Evolutionary conservation across 53 echinoderm and acorn worm species (phyloP).

Genomic region (Paelopatides confundens): DNA sequence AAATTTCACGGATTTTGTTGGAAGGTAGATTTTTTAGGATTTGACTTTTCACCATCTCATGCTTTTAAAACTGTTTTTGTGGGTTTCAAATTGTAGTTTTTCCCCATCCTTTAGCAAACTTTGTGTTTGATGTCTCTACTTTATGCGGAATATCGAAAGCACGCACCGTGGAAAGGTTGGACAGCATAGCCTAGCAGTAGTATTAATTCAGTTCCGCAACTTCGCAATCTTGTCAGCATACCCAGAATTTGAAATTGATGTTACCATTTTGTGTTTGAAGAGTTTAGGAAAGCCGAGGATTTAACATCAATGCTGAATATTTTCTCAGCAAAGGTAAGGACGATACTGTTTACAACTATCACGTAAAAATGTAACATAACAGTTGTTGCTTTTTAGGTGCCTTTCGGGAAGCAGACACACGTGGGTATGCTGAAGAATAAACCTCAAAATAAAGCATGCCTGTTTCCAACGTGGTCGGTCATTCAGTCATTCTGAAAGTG

Average conservation of each 20-base stretch:
- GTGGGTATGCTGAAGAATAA: too few relatives aligned
- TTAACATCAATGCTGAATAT: slow-evolving; percentile 2
- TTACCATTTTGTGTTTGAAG: slow-evolving; percentile 32
- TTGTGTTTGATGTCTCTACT: slow-evolving; percentile 35
- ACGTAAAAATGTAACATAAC: too few relatives aligned
- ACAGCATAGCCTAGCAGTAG: slow-evolving; percentile 24
- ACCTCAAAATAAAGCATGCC: too few relatives aligned
- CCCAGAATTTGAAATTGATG: background rate
- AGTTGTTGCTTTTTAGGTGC: too few relatives aligned
- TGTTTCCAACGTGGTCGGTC: too few relatives aligned
- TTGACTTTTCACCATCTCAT: slow-evolving; percentile 54
- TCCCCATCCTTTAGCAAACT: slow-evolving; percentile 42
- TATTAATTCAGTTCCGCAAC: slow-evolving; percentile 8
- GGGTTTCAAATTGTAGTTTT: slow-evolving; percentile 53
- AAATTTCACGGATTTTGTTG: slow-evolving; percentile 62
- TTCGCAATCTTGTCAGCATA: slow-evolving; percentile 8
- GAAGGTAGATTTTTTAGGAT: slow-evolving; percentile 53
- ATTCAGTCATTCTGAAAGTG: too few relatives aligned
- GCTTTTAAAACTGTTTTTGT: slow-evolving; percentile 42
- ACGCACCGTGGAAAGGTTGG: slow-evolving; percentile 27
- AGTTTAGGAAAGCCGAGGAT: background rate
- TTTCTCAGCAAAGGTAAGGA: background rate
- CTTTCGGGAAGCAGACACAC: too few relatives aligned
- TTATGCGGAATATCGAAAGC: slow-evolving; percentile 38
- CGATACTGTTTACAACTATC: background rate